Conservation (phyloP, 2,797 vertebrate species). For the Xyrichtys novacula region DNA sequence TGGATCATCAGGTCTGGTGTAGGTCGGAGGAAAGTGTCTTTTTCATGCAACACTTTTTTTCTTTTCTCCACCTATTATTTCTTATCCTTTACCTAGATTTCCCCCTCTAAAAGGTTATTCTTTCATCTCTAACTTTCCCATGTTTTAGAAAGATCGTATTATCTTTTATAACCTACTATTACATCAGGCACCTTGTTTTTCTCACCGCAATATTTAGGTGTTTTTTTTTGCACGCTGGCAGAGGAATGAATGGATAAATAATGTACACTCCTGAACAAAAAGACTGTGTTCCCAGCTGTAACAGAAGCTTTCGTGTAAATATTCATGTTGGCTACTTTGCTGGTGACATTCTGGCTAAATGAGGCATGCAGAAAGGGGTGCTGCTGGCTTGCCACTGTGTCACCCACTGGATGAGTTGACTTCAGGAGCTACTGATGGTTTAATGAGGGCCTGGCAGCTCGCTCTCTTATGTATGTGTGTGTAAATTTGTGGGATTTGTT, state of each 20-base stretch:
- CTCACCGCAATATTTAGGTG: neutral
- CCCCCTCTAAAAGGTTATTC: neutral
- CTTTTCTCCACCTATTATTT: neutral
- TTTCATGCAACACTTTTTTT: conserved; percentile 17
- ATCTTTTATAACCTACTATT: neutral
- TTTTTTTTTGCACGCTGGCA: neutral
- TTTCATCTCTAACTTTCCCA: neutral
- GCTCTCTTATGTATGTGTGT: conserved; percentile 11
- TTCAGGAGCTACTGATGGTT: conserved; percentile 55
- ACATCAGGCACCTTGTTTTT: neutral
- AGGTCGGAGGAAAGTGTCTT: conserved; percentile 1
- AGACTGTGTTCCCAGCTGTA: conserved; percentile 7
- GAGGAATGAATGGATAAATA: conserved; percentile 1
- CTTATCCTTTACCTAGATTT: neutral
- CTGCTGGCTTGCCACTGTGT: conserved; percentile 40
- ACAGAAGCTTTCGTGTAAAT: conserved; percentile 41
- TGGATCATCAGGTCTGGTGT: conserved; percentile 25
- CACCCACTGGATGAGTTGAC: conserved; percentile 41
- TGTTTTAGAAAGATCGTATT: neutral
- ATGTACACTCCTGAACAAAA: conserved; percentile 21
- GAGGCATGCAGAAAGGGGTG: conserved; percentile 48
- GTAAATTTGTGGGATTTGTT: conserved; percentile 42
- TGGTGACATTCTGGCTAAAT: conserved; percentile 57
- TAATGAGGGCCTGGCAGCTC: conserved; percentile 63
- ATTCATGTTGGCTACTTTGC: conserved; percentile 49